Evolutionary conservation across 2,797 vertebrate species (phyloP).

Genomic region (Phalanger gymnotis): DNA sequence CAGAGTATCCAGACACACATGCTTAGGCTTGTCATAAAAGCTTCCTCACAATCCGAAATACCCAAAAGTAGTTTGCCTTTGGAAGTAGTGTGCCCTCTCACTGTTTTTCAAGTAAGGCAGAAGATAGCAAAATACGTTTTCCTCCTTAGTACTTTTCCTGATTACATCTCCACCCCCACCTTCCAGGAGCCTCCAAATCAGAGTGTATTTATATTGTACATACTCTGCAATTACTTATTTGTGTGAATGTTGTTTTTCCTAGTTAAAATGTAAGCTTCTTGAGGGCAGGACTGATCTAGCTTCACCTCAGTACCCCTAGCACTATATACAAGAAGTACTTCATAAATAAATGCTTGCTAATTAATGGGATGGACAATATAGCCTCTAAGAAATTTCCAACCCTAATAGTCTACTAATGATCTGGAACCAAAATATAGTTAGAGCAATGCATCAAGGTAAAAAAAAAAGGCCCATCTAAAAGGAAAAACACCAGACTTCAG

Average conservation of each 20-base stretch:
- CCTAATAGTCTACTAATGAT: neutral
- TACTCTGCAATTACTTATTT: neutral
- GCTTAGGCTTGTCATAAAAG: neutral
- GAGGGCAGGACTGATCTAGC: neutral
- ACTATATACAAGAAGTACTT: neutral
- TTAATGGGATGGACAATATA: neutral
- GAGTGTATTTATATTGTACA: neutral
- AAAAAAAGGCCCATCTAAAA: neutral
- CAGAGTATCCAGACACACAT: too few relatives aligned
- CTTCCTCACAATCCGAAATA: neutral
- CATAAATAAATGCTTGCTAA: neutral
- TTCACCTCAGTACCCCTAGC: neutral
- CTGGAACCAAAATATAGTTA: neutral
- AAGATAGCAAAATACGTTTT: neutral
- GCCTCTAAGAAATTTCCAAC: too few relatives aligned
- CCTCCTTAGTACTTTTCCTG: neutral
- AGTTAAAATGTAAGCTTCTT: neutral
- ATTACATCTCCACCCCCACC: neutral
- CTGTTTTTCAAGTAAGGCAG: neutral
- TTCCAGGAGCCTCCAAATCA: neutral
- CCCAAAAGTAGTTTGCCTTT: neutral
- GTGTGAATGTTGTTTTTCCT: neutral
- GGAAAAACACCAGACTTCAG: neutral
- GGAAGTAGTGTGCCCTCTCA: too few relatives aligned
- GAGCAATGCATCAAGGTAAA: neutral